Base-by-base conservation (phyloP, 2,888 invertebrate species). In the Cloeon dipterum region DNA sequence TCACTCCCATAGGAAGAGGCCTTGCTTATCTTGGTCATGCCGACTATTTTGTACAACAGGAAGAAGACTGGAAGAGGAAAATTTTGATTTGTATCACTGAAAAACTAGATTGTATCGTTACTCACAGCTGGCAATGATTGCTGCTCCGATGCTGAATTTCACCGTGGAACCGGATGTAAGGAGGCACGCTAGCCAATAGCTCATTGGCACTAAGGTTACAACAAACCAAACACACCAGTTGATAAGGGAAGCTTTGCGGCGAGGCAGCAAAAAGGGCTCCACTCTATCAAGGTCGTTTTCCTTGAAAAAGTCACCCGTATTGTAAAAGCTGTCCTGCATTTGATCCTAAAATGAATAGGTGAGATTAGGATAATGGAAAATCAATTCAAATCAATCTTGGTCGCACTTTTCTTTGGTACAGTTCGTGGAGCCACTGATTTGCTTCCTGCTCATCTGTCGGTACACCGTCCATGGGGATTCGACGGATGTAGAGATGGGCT, bases 11-110 rank as follows among this genome's bases (percentile, higher is more conserved):
- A 86, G 5, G 74, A 74, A 20, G 85, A 85, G 26, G 72, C 77
- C 56, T 78, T 75, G 51, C 76, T 78, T 47, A 83, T 82, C 57
- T 82, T 72, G 2, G 83, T 78, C 70, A 79, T 74, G 36, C 76
- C 75, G 48, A 86, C 77, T 33, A 77, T 70, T 54, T 77, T 76
- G 49, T 76, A 70, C 56, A 85, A 68, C 19, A 81, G 59, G 44
- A 74, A 55, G 55, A 72, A 76, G 59, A 83, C 83, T 83, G 66
- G 43, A 70, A 69, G 42, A 49, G n/a, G n/a, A 10, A 25, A 25
- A 23, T 23, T 10, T 23, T 23, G n/a, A 23, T 23, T 23, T 23
- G 10, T 10, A 23, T n/a, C 8, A 10, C 23, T 10, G 23, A 25
- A 23, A 8, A 40, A 20, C 19, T n/a, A 17, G 13, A 14, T 11